These are phyloP conservation scores for Emydura subglobosa DNA, from an alignment of 2,113 vertebrate species.

Conservation along the genomic window DNA sequence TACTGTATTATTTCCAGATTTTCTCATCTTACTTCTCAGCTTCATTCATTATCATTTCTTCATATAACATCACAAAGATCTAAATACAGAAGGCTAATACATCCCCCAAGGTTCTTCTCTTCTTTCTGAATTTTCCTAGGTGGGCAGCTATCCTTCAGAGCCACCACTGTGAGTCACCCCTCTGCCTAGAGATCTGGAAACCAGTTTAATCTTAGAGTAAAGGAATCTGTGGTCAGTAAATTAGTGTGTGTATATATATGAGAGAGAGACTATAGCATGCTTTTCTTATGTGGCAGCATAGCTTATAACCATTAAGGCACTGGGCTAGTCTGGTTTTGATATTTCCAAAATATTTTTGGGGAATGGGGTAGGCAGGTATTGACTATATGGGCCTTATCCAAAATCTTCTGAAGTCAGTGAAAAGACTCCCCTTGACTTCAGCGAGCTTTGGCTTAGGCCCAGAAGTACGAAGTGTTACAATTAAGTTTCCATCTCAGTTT, in stretches of 20 bases:
- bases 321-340: not conserved
- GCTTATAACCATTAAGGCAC: not conserved
- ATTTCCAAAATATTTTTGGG: not conserved
- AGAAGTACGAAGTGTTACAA: not conserved
- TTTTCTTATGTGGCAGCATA: not conserved
- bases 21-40: constrained; percentile 31
- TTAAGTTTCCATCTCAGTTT: not conserved
- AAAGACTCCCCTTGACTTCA: not conserved
- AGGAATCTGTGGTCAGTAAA: constrained; percentile 32
- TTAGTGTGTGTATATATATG: not conserved
- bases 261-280: not conserved
- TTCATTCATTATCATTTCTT: not conserved
- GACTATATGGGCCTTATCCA: not conserved
- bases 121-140: not conserved
- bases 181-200: constrained; percentile 17
- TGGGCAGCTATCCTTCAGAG: not conserved
- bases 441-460: not conserved
- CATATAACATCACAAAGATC: not conserved
- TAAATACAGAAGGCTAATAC: not conserved
- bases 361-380: not conserved
- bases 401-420: not conserved
- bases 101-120: constrained; percentile 36
- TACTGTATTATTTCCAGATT: not conserved
- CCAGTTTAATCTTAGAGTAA: not conserved
- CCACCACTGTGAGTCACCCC: not conserved